Base-by-base conservation (phyloP, 2,113 vertebrate genomes). In the Xenopus laevis region DNA sequence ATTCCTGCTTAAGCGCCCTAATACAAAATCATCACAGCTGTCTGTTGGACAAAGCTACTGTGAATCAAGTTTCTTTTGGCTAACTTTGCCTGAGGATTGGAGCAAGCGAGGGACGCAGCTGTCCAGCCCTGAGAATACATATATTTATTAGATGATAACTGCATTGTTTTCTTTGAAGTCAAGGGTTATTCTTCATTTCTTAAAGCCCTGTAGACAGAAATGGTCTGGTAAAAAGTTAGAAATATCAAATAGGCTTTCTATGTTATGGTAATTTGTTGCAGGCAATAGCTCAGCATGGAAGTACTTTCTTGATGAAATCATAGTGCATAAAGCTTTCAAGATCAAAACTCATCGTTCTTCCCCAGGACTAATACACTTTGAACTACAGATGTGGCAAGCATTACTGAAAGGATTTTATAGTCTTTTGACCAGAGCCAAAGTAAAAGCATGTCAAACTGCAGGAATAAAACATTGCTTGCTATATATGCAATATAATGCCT, bases 1-100 rank as follows among this genome's bases (percentile, higher is more conserved):
- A 76, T 76, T 76, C 73, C 73, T 61, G 66, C 53, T 76, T 76
- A 76, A 76, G 66, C 47, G 57, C 68, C 66, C 52, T 76, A 76
- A 76, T 69, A 63, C 73, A 76, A 63, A 76, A 76, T 76, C 59
- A 76, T 68, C 65, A 60, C 73, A 76, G 73, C 73, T 76, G 73
- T 76, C 66, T 69, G 13, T 59, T 63, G 66, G 58, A 76, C n/a
- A 69, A 46, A 15, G 59, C 73, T 76, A 76, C 73, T 76, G 73
- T 69, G 73, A 76, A 69, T 76, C 73, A 76, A 44, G 59, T 76
- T 76, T 69, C 73, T 75, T 44, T 53, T 44, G 67, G 12, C 13
- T 44, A 50, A 63, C 53, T 69, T 62, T 15, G 73, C 65, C 20
- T 69, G 73, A 21, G 66, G 65, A 58, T 60, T 76, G 58, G 47